Percentiles rank a stretch among this genome's conserved stretches.
Conservation (phyloP, 2,113 vertebrate species). For the Zapornia atra region DNA sequence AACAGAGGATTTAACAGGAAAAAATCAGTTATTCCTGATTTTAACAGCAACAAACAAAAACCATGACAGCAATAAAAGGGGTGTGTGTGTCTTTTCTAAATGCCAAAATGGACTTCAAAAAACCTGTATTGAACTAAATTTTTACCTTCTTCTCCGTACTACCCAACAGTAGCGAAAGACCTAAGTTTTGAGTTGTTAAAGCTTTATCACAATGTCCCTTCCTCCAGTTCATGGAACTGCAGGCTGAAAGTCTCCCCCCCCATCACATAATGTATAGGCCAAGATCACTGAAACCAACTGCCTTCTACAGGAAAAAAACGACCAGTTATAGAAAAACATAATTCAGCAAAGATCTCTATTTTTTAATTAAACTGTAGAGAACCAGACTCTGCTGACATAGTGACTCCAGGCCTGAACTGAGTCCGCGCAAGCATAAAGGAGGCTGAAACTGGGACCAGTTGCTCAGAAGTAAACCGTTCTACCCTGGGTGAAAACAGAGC, state of each 20-base stretch:
- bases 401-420: not conserved
- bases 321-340: not conserved
- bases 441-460: not conserved
- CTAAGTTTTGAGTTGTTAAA: not conserved
- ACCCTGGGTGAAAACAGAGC: not conserved
- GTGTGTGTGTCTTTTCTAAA: not conserved
- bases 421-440: accelerated
- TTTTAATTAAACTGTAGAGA: not conserved
- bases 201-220: not conserved
- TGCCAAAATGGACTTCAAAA: not conserved
- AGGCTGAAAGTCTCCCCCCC: not conserved
- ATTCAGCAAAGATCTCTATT: not conserved
- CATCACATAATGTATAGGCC: not conserved
- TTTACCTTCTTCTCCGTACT: not conserved
- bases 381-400: not conserved
- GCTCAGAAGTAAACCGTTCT: too few relatives aligned
- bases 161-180: not conserved
- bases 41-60: not conserved
- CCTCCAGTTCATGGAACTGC: not conserved
- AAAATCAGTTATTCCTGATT: not conserved
- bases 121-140: not conserved
- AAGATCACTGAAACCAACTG: not conserved
- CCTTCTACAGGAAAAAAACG: not conserved
- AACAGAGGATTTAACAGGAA: not conserved
- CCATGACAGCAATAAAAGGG: not conserved